These are phyloP conservation scores for Ahaetulla prasina DNA, from an alignment of 2,113 vertebrate species.

Conservation along the genomic window DNA sequence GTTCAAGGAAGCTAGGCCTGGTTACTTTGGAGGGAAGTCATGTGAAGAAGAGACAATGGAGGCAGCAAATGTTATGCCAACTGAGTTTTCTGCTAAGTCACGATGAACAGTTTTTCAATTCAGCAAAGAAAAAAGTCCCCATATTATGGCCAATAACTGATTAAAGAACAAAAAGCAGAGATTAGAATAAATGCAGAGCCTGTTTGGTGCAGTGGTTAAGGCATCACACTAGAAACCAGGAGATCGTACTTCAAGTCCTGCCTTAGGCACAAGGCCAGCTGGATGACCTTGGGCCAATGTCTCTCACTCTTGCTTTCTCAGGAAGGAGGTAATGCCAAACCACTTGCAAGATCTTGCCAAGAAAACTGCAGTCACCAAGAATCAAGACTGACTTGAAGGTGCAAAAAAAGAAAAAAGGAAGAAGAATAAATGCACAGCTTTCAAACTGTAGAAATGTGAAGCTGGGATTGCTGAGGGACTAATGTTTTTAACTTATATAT, in stretches of 20 bases:
- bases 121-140: neutral
- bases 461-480: neutral
- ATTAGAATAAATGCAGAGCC: neutral
- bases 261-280: neutral
- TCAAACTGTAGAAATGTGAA: neutral
- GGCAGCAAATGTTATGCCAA: neutral
- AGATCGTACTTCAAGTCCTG: neutral
- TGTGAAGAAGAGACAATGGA: neutral
- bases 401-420: neutral
- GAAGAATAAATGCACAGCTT: neutral
- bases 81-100: neutral
- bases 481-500: neutral
- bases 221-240: neutral
- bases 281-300: neutral
- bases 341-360: neutral
- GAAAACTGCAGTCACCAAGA: neutral
- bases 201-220: neutral
- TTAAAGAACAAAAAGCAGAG: neutral
- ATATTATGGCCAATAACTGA: neutral
- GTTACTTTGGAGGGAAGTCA: neutral
- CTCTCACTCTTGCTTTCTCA: neutral
- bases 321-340: neutral
- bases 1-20: neutral
- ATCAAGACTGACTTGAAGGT: neutral
- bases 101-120: neutral